Evolutionary conservation across 2,797 vertebrate genomes (phyloP).

Genomic region (Sylvia borin): DNA sequence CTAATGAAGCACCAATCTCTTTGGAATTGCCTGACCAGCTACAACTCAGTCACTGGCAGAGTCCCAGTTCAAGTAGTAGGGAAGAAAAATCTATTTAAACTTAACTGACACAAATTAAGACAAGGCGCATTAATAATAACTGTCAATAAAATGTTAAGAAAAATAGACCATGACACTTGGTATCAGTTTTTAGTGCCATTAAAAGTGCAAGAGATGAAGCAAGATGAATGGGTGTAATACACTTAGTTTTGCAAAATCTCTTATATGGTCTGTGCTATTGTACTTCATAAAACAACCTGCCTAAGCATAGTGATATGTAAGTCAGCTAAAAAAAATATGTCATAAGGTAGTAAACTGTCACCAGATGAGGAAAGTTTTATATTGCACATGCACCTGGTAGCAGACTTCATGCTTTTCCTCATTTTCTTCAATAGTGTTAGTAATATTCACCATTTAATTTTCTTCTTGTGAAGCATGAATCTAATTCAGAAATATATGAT

Average conservation of each 20-base stretch:
- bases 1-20: neutral
- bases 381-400: neutral
- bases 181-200: neutral
- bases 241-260: neutral
- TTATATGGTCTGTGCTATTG: neutral
- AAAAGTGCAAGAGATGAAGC: neutral
- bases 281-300: neutral
- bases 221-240: neutral
- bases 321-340: neutral
- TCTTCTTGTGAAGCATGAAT: neutral
- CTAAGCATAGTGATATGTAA: neutral
- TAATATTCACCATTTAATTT: neutral
- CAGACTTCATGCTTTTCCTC: neutral
- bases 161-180: neutral
- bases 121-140: neutral
- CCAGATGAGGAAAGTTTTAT: neutral
- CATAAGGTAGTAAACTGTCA: neutral
- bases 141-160: neutral
- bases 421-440: neutral
- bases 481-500: neutral
- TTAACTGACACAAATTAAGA: neutral
- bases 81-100: neutral
- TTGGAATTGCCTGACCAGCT: neutral
- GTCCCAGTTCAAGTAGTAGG: neutral
- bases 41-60: neutral